Base-by-base conservation (phyloP, 2,797 vertebrate genomes). In the Poecilia picta region DNA sequence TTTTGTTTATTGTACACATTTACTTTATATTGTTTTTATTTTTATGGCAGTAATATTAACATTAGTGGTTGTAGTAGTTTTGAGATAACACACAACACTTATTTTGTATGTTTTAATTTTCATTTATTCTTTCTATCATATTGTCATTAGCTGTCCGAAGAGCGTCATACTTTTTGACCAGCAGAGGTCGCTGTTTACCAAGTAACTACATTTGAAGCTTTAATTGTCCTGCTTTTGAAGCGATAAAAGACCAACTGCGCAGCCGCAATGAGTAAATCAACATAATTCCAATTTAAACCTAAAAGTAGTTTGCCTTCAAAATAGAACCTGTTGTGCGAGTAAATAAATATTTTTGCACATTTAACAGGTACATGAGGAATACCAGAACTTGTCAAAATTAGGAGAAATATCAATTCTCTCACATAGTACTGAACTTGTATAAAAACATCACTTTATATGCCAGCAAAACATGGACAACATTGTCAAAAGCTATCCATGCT, bases 201-300 rank as follows among this genome's bases (percentile, higher is more conserved):
- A 23, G 4, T 68, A 47, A 55, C 53, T 55, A 8, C 20, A 23
- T 51, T 23, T 51, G 49, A 8, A 8, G 5, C n/a, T 70, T 74
- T 20, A 4, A 49, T 23, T 0, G 8, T 16, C 2, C 47, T 77
- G 31, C 36, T 10, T 20, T 74, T 71, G 20, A 41, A 18, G 13
- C 5, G 8, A 59, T 25, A 13, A 62, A 77, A 78, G 31, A 8
- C 41, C 66, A 57, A 86, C 33, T 81, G 92, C 93, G 94, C 94
- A 94, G 88, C 77, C 90, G 92, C 93, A 92, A 78, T 79, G 36
- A 64, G 39, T 1, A 10, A 16, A 43, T 55, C 51, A 31, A 64
- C 36, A 64, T 64, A 20, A 64, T 1, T 64, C n/a, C 5, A 47
- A 39, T 12, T 3, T 31, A 33, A 15, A 79, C 20, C 73, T 72